Conservation (phyloP, 2,113 vertebrate genomes). For the Cottus gobio region DNA sequence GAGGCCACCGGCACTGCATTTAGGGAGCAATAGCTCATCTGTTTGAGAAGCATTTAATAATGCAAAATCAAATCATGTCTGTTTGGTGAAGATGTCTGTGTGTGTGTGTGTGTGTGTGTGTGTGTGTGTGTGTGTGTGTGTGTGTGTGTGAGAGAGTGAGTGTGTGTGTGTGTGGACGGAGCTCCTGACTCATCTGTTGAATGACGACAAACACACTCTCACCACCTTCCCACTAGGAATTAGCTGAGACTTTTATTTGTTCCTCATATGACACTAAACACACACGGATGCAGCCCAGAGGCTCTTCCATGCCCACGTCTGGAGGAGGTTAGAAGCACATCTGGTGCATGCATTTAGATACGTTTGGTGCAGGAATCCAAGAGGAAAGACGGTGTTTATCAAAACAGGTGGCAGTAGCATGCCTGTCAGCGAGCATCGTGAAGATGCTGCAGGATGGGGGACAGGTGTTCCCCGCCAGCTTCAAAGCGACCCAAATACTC, state of each 20-base stretch:
- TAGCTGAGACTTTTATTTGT: background rate
- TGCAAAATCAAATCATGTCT: constrained; percentile 31
- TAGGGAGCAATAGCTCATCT: background rate
- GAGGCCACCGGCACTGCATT: background rate
- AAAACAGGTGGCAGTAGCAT: background rate
- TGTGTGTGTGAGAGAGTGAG: background rate
- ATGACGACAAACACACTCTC: background rate
- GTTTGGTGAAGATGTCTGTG: constrained; percentile 10
- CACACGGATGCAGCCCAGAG: background rate
- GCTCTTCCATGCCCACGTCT: background rate
- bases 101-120: too few species aligned
- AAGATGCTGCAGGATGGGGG: background rate
- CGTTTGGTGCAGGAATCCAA: background rate
- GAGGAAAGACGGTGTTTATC: background rate
- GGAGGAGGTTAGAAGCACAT: constrained; percentile 4
- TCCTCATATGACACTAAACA: background rate
- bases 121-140: too few species aligned
- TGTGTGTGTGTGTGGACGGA: background rate
- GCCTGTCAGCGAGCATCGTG: background rate
- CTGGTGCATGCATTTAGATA: background rate
- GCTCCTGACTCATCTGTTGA: background rate
- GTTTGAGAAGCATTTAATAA: constrained; percentile 47
- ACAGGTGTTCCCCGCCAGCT: constrained; percentile 14
- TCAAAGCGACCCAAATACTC: background rate
- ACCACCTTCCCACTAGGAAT: background rate